Evolutionary conservation across 2,888 invertebrate species (phyloP).

Genomic region (Nipponacmea schrenckii): DNA sequence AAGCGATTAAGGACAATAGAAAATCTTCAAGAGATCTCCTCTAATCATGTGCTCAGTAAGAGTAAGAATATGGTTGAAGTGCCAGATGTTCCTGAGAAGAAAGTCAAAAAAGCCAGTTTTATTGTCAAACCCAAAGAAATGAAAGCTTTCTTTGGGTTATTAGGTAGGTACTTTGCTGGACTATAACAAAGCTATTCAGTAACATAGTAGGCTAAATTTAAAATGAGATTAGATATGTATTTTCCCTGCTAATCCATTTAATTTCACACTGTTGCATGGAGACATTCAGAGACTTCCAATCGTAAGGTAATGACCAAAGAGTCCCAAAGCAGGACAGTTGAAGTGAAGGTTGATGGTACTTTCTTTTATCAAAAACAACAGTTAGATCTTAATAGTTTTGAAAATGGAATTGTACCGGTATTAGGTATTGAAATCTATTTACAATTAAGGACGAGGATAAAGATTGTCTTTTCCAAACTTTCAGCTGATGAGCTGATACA

Average conservation of each 20-base stretch:
- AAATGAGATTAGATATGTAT: background rate
- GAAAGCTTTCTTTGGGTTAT: constrained; percentile 55
- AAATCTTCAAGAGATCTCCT: background rate
- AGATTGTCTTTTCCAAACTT: background rate
- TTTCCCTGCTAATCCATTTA: background rate
- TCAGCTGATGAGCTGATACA: constrained; percentile 66
- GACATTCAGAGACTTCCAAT: no score
- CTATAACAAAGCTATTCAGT: background rate
- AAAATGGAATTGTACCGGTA: no score
- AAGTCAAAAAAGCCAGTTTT: constrained; percentile 32
- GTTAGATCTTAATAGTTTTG: no score
- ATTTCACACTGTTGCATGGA: no score
- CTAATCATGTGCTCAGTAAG: background rate
- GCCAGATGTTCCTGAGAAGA: constrained; percentile 16
- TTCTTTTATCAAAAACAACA: no score
- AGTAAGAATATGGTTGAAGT: no score
- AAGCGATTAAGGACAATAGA: background rate
- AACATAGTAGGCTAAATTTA: background rate
- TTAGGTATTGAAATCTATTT: no score
- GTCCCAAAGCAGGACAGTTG: no score
- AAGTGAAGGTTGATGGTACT: no score
- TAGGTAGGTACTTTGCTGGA: constrained; percentile 36
- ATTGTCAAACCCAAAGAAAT: constrained; percentile 57
- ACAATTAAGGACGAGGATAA: no score
- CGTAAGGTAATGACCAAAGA: no score